A percentile compares a stretch with the other conserved stretches of the same genome.
Conservation (phyloP, 2,888 invertebrate species). For the Caenorhabditis japonica region DNA sequence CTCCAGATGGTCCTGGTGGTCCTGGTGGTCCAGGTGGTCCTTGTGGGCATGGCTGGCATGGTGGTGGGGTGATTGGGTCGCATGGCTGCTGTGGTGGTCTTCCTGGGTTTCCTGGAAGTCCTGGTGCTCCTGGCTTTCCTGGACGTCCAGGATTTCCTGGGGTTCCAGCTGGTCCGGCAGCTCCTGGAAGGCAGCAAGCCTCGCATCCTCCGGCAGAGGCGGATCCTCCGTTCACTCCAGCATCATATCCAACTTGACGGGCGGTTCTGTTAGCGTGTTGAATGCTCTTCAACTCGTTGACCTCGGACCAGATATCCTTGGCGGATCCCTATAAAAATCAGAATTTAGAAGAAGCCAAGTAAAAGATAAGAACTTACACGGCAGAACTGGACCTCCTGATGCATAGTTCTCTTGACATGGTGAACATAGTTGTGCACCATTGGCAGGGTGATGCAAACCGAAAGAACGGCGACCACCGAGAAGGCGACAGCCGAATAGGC, state of each 20-base stretch:
- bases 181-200: conserved; percentile 71
- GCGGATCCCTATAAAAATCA: conserved; percentile 52
- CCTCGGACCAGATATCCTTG: conserved; percentile 63
- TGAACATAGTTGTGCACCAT: conserved; percentile 66
- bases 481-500: conserved; percentile 66
- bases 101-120: conserved; percentile 68
- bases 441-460: conserved; percentile 61
- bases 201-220: conserved; percentile 64
- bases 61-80: conserved; percentile 71
- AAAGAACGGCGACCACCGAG: conserved; percentile 64
- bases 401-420: conserved; percentile 63
- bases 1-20: conserved; percentile 65
- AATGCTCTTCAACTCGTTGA: conserved; percentile 61
- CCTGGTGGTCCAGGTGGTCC: conserved; percentile 67
- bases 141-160: conserved; percentile 63
- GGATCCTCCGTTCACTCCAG: conserved; percentile 55
- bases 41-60: conserved; percentile 70
- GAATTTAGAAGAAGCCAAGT: no score
- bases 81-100: conserved; percentile 71
- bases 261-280: conserved; percentile 65
- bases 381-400: conserved; percentile 62
- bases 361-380: conserved; percentile 24
- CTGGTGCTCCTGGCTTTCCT: conserved; percentile 69
- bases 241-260: conserved; percentile 65
- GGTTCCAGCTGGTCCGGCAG: conserved; percentile 64